A percentile compares a stretch with the other conserved stretches of the same genome.
Conservation (phyloP, 2,888 invertebrate genomes). For the Amiota communis region DNA sequence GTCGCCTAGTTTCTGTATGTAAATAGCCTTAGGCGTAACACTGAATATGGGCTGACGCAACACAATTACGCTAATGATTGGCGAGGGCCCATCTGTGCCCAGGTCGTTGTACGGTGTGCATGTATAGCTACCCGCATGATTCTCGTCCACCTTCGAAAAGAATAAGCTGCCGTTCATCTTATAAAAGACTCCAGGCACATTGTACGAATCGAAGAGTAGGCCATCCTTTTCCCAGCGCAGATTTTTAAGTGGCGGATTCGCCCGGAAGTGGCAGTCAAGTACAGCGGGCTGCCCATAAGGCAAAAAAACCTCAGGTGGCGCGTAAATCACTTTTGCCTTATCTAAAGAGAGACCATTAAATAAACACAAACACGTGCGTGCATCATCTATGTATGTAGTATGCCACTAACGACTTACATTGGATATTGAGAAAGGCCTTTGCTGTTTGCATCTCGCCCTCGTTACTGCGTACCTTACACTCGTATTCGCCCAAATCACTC, state of each 20-base stretch:
- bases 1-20: constrained; percentile 87
- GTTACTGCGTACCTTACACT: constrained; percentile 84
- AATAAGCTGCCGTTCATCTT: constrained; percentile 88
- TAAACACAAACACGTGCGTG: background rate
- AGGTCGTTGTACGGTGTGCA: constrained; percentile 93
- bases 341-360: constrained; percentile 75
- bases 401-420: constrained; percentile 80
- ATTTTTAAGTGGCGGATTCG: constrained; percentile 92
- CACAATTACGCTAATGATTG: constrained; percentile 87
- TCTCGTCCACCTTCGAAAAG: constrained; percentile 87
- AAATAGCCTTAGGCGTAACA: constrained; percentile 85
- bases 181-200: constrained; percentile 89
- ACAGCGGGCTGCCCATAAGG: constrained; percentile 87
- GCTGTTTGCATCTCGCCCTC: constrained; percentile 86
- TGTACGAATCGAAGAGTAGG: constrained; percentile 90
- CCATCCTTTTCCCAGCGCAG: constrained; percentile 96
- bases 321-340: constrained; percentile 91
- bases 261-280: constrained; percentile 92
- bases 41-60: constrained; percentile 89
- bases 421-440: constrained; percentile 90
- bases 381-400: background rate
- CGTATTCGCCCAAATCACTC: constrained; percentile 90
- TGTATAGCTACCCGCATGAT: constrained; percentile 89
- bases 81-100: constrained; percentile 89
- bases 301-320: constrained; percentile 88